Evolutionary conservation across 2,113 vertebrate genomes (phyloP), one percentile per base, ranked within the genome.

Genomic region (Cynoglossus semilaevis): DNA sequence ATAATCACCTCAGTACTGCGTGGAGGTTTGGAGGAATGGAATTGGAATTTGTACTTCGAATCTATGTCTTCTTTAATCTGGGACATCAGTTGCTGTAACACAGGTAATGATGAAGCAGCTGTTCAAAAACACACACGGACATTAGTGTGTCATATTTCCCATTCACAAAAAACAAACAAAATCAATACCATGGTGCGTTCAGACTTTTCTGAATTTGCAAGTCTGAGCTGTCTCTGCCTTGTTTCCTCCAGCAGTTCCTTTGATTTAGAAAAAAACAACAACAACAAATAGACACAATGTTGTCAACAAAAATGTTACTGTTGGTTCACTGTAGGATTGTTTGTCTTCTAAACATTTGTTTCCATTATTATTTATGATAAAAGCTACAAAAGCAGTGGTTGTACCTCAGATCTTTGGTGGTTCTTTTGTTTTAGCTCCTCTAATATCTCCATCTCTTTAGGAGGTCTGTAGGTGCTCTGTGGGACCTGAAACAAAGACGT

Each of bases 341-440:
- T 10, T 38, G 37, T 38, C 12, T 36, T 36, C 9, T 7, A 37
- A 37, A 9, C n/a, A n/a, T n/a, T n/a, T n/a, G n/a, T n/a, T n/a
- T n/a, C n/a, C n/a, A n/a, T n/a, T n/a, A n/a, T n/a, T n/a, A n/a
- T 40, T 57, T 63, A 12, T 37, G 11, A 13, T 42, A 12, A 36
- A 60, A 8, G 46, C 3, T 0, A 0, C 54, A 47, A 63, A 70
- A 62, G 5, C 45, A 50, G 15, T 67, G 14, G 34, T 74, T 77
- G n/a, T 84, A 94, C 96, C 89, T 94, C 85, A 1, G 92, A 89
- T 81, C 85, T 92, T 55, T 50, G 76, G 8, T 84, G 84, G 58
- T 96, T 96, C 62, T 73, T 87, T 42, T 67, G 59, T 82, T 90
- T 96, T 34, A 87, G 70, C 59, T 86, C 76, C 42, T 93, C 84